Evolutionary conservation across 1,140 invertebrate genomes (phyloP), one percentile per base, ranked within the genome.

Genomic region (Drosophila ohnishii): DNA sequence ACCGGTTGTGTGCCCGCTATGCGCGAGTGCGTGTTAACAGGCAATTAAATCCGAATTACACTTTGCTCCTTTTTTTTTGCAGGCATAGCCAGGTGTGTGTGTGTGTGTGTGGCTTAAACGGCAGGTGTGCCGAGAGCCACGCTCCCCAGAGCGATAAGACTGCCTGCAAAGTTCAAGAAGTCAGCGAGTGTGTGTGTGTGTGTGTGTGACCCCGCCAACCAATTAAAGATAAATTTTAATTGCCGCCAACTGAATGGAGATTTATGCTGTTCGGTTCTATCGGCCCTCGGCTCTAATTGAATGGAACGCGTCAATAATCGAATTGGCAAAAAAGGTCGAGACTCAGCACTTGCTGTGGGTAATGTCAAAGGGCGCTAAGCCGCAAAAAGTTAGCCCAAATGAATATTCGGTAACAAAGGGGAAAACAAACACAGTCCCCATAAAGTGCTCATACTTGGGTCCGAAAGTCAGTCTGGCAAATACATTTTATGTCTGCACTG

Each of bases 11-110:
- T 77, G 64, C 74, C 83, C 48, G 72, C 83, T 81, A 75, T 82
- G 79, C 84, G 83, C 84, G 84, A 82, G 80, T 87, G 83, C 83
- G 83, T 87, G 83, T 87, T 87, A 87, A 87, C 84, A 87, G 83
- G 83, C 83, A 87, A 87, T 87, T 87, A 87, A 87, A 87, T 87
- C 84, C 84, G 80, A 88, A 87, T 87, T 87, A 88, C 84, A 87
- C 80, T 88, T 77, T 80, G 83, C 80, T 74, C 65, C 79, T 87
- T 88, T 86, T 65, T 87, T 88, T 86, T 65, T 70, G 57, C 81
- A 47, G 44, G 57, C 81, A 28, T 28, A 82, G 61, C 28, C 32
- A 32, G 14, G 28, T 34, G 30, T 22, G 8, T 55, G 13, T 22
- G 8, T 55, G 13, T 56, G 9, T 64, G 28, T 42, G 8, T 37